Conservation (phyloP, 2,797 vertebrate species). For the Fringilla coelebs region DNA sequence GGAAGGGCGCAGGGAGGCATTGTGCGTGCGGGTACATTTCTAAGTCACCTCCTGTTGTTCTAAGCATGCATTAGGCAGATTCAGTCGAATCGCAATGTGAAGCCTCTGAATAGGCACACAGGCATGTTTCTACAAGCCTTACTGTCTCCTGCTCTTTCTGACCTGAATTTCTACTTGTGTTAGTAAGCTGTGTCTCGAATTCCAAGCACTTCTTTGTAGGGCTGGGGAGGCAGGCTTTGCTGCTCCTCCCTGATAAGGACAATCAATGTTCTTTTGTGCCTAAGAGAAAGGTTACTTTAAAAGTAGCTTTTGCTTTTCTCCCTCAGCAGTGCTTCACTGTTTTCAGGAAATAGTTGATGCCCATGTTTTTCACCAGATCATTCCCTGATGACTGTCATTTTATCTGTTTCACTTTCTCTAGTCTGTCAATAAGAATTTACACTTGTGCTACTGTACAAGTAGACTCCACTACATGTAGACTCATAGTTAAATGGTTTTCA, state of each 20-base stretch:
- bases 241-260: slow-evolving; percentile 18
- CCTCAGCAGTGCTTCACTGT: not conserved
- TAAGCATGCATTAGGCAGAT: not conserved
- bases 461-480: fast-evolving
- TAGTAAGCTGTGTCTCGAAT: not conserved
- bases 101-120: not conserved
- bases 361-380: not conserved
- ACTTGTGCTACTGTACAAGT: not conserved
- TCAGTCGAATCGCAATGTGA: not conserved
- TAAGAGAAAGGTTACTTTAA: not conserved
- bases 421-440: not conserved
- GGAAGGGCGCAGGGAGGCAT: not conserved
- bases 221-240: not conserved
- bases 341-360: not conserved
- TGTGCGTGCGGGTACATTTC: not conserved
- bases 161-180: slow-evolving; percentile 34
- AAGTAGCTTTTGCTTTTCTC: not conserved
- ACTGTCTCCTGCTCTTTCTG: slow-evolving; percentile 16
- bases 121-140: slow-evolving; percentile 4
- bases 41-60: not conserved
- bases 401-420: not conserved
- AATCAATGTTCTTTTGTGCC: not conserved
- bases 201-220: not conserved
- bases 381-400: not conserved
- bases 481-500: not conserved